phyloP scores from a whole-genome alignment of 2,113 vertebrate genomes.

The Tragelaphus scriptus region DNA sequence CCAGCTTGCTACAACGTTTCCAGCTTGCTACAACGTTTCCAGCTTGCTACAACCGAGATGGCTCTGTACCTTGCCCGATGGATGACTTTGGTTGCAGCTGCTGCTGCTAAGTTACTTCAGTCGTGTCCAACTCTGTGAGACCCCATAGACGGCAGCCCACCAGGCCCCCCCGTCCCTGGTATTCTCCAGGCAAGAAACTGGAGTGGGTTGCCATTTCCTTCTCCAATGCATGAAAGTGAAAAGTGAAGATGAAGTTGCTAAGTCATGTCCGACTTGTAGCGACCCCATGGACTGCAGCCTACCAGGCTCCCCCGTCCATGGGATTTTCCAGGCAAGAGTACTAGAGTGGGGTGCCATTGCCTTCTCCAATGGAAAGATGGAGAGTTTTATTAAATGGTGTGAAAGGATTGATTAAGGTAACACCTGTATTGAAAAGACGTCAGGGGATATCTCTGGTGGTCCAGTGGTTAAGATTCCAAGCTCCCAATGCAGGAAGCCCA shows the following conservation, averaged over 20 bases:
- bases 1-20: not conserved
- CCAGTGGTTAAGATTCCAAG: not conserved
- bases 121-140: not conserved
- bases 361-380: not conserved
- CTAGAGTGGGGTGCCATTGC: not conserved
- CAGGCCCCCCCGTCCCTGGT: not conserved
- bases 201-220: not conserved
- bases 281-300: not conserved
- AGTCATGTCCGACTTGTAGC: not conserved
- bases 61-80: not conserved
- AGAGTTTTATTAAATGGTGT: slow-evolving; percentile 15
- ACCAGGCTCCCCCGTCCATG: not conserved
- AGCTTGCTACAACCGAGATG: not conserved
- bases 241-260: not conserved
- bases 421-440: not conserved
- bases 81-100: not conserved
- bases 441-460: not conserved
- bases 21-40: not conserved
- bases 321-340: not conserved
- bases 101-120: not conserved
- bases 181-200: not conserved
- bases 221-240: not conserved
- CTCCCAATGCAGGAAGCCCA: not conserved
- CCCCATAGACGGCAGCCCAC: not conserved
- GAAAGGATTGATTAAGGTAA: slow-evolving; percentile 40